Conservation (phyloP, 2,113 vertebrate species). For the Manacus vitellinus region DNA sequence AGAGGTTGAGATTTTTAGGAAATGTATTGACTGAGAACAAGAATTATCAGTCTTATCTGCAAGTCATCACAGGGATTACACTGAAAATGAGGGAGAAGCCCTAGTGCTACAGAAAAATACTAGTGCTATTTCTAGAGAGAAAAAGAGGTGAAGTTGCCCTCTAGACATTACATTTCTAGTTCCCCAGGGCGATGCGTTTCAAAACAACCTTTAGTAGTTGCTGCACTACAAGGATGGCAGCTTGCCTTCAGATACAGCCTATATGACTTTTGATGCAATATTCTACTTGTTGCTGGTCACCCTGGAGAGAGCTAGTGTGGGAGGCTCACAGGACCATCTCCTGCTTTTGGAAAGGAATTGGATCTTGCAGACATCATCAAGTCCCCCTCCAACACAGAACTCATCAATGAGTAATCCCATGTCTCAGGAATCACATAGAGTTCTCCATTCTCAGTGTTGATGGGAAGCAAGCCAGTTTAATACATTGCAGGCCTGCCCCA, state of each 20-base stretch:
- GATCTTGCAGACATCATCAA: not conserved
- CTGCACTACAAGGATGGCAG: not conserved
- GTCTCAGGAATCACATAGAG: not conserved
- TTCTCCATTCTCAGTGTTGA: not conserved
- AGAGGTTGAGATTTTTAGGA: not conserved
- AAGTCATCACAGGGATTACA: rapidly evolving
- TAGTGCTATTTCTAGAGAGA: not conserved
- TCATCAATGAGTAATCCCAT: not conserved
- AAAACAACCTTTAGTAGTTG: not conserved
- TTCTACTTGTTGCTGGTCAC: not conserved
- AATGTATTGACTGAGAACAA: not conserved
- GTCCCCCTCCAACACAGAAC: not conserved
- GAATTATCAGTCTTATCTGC: not conserved
- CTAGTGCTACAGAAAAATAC: not conserved
- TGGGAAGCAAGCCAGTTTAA: not conserved
- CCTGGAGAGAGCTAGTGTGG: not conserved
- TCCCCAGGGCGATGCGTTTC: not conserved
- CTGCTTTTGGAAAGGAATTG: not conserved
- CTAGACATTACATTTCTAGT: not conserved
- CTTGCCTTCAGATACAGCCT: not conserved
- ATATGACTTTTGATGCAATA: not conserved
- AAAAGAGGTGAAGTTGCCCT: not conserved
- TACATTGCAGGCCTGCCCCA: not conserved
- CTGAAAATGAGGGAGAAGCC: not conserved
- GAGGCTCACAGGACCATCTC: not conserved